Base-by-base conservation (phyloP, 2,888 invertebrate genomes). In the Rutpela maculata region DNA sequence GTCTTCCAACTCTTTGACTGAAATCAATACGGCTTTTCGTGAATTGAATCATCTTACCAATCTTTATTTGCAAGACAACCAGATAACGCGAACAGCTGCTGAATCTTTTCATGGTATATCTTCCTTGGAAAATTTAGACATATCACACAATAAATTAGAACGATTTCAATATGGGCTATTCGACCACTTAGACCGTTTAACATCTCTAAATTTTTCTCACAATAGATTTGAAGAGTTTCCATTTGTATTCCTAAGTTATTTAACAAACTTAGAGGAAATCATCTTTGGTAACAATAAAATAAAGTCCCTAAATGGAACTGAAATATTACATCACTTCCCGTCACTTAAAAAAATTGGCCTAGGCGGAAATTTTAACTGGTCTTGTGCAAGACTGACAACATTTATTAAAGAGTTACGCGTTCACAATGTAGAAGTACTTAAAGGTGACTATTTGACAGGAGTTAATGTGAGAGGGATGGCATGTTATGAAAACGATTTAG, bases 381-480 rank as follows among this genome's bases (percentile, higher is more conserved):
- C 63, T 15, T 72, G 72, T 31, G 22, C 26, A 26, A n/a, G 22
- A 3, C 60, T 72, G 10, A 31, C 55, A 17, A 26, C 18, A 26
- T 9, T 62, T 22, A 12, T 63, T 1, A 72, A 63, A 17, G 7
- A 35, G 7, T 35, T 59, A 1, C 62, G 50, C 19, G 18, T n/a
- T 18, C 43, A 60, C 10, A 38, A 9, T 17, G 12, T 71, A 9
- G 31, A 35, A 9, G 31, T 35, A 35, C 31, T 35, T 35, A 3
- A 35, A 9, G 72, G 72, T 0, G 50, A 6, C 17, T 55, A 31
- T 7, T 63, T 12, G 22, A 31, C 9, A 31, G 43, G 17, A 7
- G 55, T 55, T 7, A 72, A 72, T 22, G 63, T 72, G 4, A 63
- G 26, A 63, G 72, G 72, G n/a, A 72, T 72, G 12, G n/a, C 63